These are phyloP conservation scores for Myzus persicae DNA, from an alignment of 1,140 invertebrate genomes.

Conservation along the genomic window DNA sequence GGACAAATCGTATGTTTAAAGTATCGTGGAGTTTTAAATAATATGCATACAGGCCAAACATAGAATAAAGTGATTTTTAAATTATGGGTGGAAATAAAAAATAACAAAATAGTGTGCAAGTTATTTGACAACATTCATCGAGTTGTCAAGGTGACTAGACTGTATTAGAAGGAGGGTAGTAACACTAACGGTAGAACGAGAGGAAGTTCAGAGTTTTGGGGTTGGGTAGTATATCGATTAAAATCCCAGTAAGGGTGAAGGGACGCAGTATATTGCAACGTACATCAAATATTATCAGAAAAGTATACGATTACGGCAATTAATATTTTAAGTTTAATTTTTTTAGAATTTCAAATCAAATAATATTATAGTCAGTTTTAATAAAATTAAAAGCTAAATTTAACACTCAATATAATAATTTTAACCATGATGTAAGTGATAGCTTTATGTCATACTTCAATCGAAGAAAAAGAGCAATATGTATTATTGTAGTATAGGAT, in stretches of 20 bases:
- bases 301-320: background rate
- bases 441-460: no score
- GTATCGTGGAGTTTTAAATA: background rate
- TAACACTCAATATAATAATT: background rate
- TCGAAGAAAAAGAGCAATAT: no score
- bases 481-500: no score
- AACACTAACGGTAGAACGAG: background rate
- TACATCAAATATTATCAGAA: background rate
- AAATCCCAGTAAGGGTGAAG: conserved; percentile 32
- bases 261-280: background rate
- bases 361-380: background rate
- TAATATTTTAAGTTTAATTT: background rate
- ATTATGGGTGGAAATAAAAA: conserved; percentile 25
- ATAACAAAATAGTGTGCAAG: conserved; percentile 7
- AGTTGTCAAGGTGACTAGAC: conserved; percentile 46
- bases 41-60: background rate
- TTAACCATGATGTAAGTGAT: no score
- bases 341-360: background rate
- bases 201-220: conserved; percentile 28
- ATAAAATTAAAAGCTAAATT: background rate
- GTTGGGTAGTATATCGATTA: conserved; percentile 49
- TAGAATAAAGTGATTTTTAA: background rate
- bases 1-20: background rate
- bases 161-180: background rate
- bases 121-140: background rate